Conservation (phyloP, 2,797 vertebrate genomes). For the Diplodus sargus region DNA sequence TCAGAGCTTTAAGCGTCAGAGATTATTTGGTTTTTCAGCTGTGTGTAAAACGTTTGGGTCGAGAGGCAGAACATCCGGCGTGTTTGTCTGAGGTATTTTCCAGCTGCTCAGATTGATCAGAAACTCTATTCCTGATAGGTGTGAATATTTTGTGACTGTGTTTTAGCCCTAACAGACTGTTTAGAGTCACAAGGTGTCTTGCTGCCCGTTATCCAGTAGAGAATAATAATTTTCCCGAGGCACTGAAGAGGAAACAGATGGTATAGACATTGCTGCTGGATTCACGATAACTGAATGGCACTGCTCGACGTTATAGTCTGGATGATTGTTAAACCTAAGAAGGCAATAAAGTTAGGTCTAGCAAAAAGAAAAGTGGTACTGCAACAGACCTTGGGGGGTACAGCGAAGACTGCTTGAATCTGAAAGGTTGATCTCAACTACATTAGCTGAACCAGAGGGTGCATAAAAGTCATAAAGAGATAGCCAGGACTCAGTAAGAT, state of each 20-base stretch:
- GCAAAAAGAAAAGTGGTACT: neutral
- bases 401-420: neutral
- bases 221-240: neutral
- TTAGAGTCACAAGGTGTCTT: neutral
- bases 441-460: neutral
- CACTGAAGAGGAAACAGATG: too few relatives aligned
- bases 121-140: neutral
- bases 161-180: neutral
- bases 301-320: neutral
- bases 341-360: neutral
- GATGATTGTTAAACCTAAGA: neutral
- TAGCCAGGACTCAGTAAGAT: neutral
- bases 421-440: neutral
- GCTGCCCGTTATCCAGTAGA: neutral
- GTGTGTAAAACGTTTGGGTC: constrained; percentile 4
- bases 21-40: neutral
- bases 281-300: neutral
- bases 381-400: constrained; percentile 11
- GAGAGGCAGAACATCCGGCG: constrained; percentile 1
- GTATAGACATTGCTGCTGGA: too few relatives aligned
- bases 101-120: neutral
- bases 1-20: neutral
- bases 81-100: neutral
- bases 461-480: neutral
- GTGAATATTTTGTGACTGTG: neutral